phyloP scores from a whole-genome alignment of 2,888 invertebrate species.

The Harpalus rubripes region DNA sequence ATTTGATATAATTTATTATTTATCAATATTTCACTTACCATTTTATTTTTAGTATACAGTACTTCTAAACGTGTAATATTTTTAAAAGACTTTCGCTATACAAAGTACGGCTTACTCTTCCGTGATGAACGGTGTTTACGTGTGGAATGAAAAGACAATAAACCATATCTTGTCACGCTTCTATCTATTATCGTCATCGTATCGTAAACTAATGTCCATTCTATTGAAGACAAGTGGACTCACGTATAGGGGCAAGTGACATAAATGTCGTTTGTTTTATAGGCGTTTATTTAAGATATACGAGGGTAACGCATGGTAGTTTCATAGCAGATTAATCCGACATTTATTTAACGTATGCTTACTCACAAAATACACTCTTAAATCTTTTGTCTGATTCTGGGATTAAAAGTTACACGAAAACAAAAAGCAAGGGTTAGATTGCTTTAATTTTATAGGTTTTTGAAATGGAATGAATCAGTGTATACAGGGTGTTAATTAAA shows the following conservation, averaged over 20 bases:
- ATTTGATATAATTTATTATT: too few species aligned
- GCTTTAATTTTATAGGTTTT: too few species aligned
- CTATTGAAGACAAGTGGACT: conserved; percentile 30
- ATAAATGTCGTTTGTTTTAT: conserved; percentile 48
- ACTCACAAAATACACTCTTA: background rate
- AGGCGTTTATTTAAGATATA: conserved; percentile 43
- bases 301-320: conserved; percentile 27
- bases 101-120: too few species aligned
- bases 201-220: conserved; percentile 35
- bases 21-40: too few species aligned
- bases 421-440: too few species aligned
- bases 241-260: conserved; percentile 22
- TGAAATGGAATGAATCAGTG: too few species aligned
- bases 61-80: too few species aligned
- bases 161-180: background rate
- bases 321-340: conserved; percentile 38
- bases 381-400: conserved; percentile 4
- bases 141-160: background rate
- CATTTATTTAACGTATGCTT: conserved; percentile 33
- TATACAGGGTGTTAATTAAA: too few species aligned
- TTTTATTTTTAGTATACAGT: too few species aligned
- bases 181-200: conserved; percentile 17
- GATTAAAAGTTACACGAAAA: background rate
- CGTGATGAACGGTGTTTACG: too few species aligned
- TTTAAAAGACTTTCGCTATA: too few species aligned